Conservation (phyloP, 2,888 invertebrate genomes). For the Rhopalosiphum nymphaeae region DNA sequence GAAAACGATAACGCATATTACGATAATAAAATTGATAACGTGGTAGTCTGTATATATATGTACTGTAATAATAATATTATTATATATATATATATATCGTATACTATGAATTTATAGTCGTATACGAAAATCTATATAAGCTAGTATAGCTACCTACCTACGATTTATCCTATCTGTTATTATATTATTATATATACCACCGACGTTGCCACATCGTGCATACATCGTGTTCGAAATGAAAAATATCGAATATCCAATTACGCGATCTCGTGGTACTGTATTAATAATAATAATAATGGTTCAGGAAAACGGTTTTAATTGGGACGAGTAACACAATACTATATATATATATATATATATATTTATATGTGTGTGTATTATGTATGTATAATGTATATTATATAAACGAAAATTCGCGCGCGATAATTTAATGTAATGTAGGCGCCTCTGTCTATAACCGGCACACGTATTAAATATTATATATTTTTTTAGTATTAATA, state of each 20-base stretch:
- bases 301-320: not conserved
- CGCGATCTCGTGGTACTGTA: not conserved
- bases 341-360: not conserved
- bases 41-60: not conserved
- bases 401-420: not conserved
- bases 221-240: not conserved
- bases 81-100: no score
- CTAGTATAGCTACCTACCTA: not conserved
- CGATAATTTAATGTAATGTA: not conserved
- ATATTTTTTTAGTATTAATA: not conserved
- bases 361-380: no score
- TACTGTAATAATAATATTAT: not conserved
- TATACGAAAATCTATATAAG: not conserved
- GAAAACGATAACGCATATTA: not conserved
- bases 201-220: not conserved
- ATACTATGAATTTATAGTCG: not conserved
- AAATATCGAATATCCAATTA: conserved; percentile 23
- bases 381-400: not conserved
- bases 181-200: not conserved
- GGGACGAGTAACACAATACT: not conserved
- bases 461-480: not conserved
- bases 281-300: not conserved
- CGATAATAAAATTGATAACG: conserved; percentile 4
- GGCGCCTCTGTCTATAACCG: not conserved
- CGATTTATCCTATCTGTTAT: not conserved